phyloP scores from a whole-genome alignment of 2,888 invertebrate species.

The Helleia helle region DNA sequence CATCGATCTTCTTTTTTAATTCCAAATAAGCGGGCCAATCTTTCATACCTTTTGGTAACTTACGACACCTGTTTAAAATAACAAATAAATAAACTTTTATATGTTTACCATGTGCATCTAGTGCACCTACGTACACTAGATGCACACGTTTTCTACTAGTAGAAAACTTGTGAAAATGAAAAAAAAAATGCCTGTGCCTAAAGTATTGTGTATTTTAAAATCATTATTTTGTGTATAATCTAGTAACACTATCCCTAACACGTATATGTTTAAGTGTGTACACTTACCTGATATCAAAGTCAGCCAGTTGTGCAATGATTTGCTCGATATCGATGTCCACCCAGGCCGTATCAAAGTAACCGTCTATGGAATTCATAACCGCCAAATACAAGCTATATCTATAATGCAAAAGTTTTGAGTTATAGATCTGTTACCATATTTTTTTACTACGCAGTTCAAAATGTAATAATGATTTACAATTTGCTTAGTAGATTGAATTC shows the following conservation, averaged over 20 bases:
- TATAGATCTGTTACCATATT: no score
- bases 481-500: conserved; percentile 89
- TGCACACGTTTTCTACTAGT: no score
- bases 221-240: no score
- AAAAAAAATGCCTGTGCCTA: no score
- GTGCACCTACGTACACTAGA: no score
- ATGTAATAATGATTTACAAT: conserved; percentile 69
- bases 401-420: conserved; percentile 21
- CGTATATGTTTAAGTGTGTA: no score
- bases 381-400: conserved; percentile 79
- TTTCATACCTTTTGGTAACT: conserved; percentile 87
- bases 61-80: conserved; percentile 77
- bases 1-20: conserved; percentile 90
- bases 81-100: no score
- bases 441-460: no score
- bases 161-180: no score
- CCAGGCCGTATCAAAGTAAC: conserved; percentile 91
- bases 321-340: conserved; percentile 86
- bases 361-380: conserved; percentile 89
- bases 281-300: conserved; percentile 84
- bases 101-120: no score
- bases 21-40: conserved; percentile 92
- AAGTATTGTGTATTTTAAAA: no score
- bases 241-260: no score
- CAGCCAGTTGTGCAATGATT: conserved; percentile 84